These are phyloP conservation scores for Halcyon leucocephala DNA, from an alignment of 2,797 vertebrate species.

Conservation along the genomic window DNA sequence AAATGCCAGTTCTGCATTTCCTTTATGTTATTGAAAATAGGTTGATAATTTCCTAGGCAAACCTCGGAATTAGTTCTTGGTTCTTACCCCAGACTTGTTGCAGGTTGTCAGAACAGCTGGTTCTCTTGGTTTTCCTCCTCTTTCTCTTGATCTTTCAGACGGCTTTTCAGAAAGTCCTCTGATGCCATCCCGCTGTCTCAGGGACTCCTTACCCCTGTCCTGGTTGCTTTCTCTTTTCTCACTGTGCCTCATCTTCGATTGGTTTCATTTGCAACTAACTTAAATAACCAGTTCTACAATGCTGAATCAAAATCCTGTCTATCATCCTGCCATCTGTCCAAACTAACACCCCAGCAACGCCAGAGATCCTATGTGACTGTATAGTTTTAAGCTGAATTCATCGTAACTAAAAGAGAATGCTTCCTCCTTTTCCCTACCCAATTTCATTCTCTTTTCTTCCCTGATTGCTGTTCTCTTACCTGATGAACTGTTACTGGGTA, in stretches of 20 bases:
- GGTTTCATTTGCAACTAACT: conserved; percentile 14
- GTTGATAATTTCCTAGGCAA: background rate
- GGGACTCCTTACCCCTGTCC: background rate
- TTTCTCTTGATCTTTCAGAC: background rate
- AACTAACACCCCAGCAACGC: background rate
- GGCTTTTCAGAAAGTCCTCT: background rate
- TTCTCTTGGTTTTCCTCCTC: background rate
- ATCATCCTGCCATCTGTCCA: background rate
- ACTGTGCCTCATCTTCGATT: background rate
- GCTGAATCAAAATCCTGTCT: background rate
- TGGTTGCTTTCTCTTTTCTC: background rate
- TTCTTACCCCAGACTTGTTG: background rate
- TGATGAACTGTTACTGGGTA: background rate
- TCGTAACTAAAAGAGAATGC: background rate
- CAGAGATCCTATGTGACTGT: background rate
- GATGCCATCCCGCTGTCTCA: background rate
- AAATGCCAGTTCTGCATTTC: background rate
- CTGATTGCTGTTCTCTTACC: background rate
- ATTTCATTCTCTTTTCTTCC: background rate
- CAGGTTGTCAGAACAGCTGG: background rate
- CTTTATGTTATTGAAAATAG: background rate
- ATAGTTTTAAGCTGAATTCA: background rate
- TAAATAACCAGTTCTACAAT: background rate
- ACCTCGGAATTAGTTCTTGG: background rate
- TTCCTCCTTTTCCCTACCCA: background rate